These are phyloP conservation scores for Temnothorax longispinosus DNA, from an alignment of 1,140 invertebrate genomes.

Conservation along the genomic window DNA sequence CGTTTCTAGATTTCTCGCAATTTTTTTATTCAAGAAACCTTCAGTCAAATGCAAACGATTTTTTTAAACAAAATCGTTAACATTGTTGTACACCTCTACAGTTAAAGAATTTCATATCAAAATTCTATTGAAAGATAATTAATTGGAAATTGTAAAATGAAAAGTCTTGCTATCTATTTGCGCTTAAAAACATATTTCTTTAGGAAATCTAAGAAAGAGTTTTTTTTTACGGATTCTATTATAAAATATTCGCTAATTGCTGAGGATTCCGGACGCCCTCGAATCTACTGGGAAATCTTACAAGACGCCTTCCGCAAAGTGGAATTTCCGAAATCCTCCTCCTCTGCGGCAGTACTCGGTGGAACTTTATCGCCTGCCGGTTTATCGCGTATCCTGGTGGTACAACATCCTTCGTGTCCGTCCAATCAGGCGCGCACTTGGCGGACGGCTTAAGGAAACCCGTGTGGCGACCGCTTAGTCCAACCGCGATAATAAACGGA, in stretches of 20 bases:
- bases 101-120: neutral
- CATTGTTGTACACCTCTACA: too few relatives aligned
- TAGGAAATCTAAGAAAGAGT: neutral
- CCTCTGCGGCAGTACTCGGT: constrained; percentile 52
- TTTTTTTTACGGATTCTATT: neutral
- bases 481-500: constrained; percentile 80
- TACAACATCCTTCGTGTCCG: constrained; percentile 82
- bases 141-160: neutral
- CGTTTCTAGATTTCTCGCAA: neutral
- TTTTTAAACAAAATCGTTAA: neutral
- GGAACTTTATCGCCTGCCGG: constrained; percentile 73
- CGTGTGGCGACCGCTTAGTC: constrained; percentile 74
- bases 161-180: neutral
- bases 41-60: neutral
- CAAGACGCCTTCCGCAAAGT: constrained; percentile 47
- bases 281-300: constrained; percentile 30
- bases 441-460: constrained; percentile 80
- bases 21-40: neutral
- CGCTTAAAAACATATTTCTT: neutral
- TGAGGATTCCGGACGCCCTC: constrained; percentile 10
- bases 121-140: neutral
- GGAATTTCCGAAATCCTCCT: constrained; percentile 70
- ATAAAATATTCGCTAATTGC: neutral
- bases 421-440: constrained; percentile 83
- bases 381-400: constrained; percentile 82